Evolutionary conservation across 2,888 invertebrate genomes (phyloP).

Genomic region (Hybos culiciformis): DNA sequence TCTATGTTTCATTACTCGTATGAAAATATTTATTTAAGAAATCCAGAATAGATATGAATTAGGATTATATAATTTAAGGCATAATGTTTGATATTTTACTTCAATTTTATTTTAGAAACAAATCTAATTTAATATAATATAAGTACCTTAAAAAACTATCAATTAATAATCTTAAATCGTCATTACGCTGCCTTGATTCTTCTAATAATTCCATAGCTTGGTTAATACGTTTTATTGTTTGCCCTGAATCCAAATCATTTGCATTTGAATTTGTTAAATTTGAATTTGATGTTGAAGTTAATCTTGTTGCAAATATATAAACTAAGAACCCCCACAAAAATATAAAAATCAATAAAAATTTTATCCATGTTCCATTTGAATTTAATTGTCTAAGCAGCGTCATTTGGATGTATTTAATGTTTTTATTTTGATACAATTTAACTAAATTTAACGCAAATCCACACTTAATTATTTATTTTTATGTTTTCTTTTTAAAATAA

Average conservation of each 20-base stretch:
- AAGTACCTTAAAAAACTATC: conserved; percentile 46
- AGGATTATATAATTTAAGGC: no score
- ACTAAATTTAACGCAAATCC: no score
- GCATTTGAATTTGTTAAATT: no score
- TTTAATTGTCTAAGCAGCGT: not conserved
- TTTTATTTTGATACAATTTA: no score
- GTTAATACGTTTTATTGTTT: conserved; percentile 47
- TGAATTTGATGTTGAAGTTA: conserved; percentile 23
- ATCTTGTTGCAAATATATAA: conserved; percentile 15
- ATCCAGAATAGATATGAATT: no score
- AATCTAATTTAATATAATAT: not conserved
- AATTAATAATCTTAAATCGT: conserved; percentile 50
- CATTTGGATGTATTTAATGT: no score
- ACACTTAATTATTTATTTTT: no score
- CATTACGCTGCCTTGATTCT: conserved; percentile 57
- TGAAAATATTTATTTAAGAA: no score
- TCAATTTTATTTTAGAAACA: not conserved
- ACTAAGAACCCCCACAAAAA: conserved; percentile 15
- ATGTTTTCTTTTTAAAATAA: no score
- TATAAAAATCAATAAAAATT: conserved; percentile 13
- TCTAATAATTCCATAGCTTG: conserved; percentile 60
- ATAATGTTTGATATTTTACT: not conserved
- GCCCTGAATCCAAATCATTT: conserved; percentile 33
- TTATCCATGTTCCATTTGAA: conserved; percentile 11
- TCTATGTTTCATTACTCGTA: not conserved